A percentile compares a stretch with the other conserved stretches of the same genome.
Evolutionary conservation across 2,797 vertebrate species (phyloP).

Genomic region (Squalus acanthias): DNA sequence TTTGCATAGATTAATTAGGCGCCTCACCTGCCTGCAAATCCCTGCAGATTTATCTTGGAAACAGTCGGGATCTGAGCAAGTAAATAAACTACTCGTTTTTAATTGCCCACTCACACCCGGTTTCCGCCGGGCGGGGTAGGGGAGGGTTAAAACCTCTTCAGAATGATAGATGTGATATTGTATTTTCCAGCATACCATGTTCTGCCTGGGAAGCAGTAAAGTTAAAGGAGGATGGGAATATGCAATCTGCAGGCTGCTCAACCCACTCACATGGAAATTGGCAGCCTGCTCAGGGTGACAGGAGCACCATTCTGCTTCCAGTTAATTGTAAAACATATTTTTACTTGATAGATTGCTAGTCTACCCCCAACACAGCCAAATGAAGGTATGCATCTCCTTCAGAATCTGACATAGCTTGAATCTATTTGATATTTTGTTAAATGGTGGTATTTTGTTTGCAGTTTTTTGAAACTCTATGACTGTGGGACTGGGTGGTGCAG

Average conservation of each 20-base stretch:
- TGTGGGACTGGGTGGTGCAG: neutral
- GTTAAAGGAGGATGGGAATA: neutral
- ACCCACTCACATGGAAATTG: neutral
- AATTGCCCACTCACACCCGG: neutral
- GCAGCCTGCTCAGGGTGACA: neutral
- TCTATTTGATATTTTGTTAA: neutral
- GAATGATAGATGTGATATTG: neutral
- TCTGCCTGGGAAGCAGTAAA: neutral
- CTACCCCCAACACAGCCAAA: neutral
- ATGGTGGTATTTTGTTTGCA: neutral
- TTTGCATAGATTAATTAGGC: neutral
- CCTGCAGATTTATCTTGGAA: neutral
- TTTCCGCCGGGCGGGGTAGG: too few relatives aligned
- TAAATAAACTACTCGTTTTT: neutral
- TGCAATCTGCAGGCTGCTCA: neutral
- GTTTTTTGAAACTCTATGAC: neutral
- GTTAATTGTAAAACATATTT: neutral
- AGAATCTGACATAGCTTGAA: neutral
- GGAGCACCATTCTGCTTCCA: conserved; percentile 7
- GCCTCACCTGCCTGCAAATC: neutral
- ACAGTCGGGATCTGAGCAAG: neutral
- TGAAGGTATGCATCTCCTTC: neutral
- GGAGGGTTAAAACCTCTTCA: neutral
- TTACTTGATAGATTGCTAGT: neutral
- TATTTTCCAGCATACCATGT: neutral